Conservation (phyloP, 2,888 invertebrate species). For the Cyclophora albipunctata region DNA sequence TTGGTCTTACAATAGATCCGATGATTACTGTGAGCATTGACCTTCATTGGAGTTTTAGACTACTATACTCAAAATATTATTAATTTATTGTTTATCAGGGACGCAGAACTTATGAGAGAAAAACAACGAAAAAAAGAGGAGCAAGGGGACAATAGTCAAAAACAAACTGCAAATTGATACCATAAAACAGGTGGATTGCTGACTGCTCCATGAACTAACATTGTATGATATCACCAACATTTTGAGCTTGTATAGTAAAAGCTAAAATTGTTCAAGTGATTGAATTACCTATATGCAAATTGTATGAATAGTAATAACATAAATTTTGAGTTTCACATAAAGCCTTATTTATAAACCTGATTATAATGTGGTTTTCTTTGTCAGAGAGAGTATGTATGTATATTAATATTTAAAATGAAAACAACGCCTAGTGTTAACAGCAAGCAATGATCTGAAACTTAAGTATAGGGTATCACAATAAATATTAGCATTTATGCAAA, state of each 20-base stretch:
- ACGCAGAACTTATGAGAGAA: constrained; percentile 91
- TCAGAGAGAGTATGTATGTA: constrained; percentile 7
- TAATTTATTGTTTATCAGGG: constrained; percentile 69
- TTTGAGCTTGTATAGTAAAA: constrained; percentile 39
- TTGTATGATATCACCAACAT: constrained; percentile 27
- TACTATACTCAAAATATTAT: too few species aligned
- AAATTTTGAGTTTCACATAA: constrained; percentile 38
- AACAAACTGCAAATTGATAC: constrained; percentile 54
- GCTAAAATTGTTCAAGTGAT: constrained; percentile 47
- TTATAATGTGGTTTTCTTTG: constrained; percentile 38
- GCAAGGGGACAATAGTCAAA: constrained; percentile 42
- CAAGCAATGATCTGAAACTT: constrained; percentile 41
- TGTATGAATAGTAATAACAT: constrained; percentile 36
- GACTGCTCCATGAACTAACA: constrained; percentile 27
- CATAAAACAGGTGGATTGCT: constrained; percentile 14
- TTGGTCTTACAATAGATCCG: too few species aligned
- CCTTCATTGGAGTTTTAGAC: too few species aligned
- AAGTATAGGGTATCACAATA: constrained; percentile 30
- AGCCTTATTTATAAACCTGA: constrained; percentile 43
- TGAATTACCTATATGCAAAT: constrained; percentile 30
- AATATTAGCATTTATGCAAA: constrained; percentile 54
- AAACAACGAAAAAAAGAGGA: constrained; percentile 88
- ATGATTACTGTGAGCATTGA: too few species aligned
- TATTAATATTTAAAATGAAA: constrained; percentile 21
- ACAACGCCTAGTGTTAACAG: constrained; percentile 19